Base-by-base conservation (phyloP, 2,113 vertebrate genomes). In the Cyanoliseus patagonus region DNA sequence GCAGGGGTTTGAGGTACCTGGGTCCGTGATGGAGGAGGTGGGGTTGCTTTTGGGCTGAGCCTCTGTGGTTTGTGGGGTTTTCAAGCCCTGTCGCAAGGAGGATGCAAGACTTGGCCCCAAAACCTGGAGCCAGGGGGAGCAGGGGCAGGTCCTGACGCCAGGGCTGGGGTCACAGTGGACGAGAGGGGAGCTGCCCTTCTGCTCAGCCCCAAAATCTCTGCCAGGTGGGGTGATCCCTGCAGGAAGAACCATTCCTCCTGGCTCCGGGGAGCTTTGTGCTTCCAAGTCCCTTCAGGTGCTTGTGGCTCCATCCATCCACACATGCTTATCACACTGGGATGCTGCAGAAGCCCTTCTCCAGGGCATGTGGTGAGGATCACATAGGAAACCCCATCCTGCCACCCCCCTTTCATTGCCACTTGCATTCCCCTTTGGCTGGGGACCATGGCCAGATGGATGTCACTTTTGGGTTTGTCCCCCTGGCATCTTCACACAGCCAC, bases 61-160 rank as follows among this genome's bases (percentile, higher is more conserved):
- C 0, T 1, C 37, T 1, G 0, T 1, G 1, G 17, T 61, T 7
- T 16, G 49, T 24, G 63, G 1, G 19, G 8, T 63, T 9, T 55
- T 72, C 27, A 3, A 25, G 31, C 13, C 47, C 31, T 1, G 0
- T 6, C 25, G 37, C 0, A 1, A 64, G 68, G 27, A 46, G 37
- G 33, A 28, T 51, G 67, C 18, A 17, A 10, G 44, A 33, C 13
- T 83, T 1, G 0, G n/a, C 11, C 24, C 16, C 13, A 7, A 35
- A 74, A 42, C 33, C 42, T 47, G 41, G 35, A 88, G 66, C 61
- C 2, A 1, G 39, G 23, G 24, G 77, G 7, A 28, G 6, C 1
- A 0, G 7, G 25, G 30, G 11, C 12, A 64, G 35, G 19, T 72
- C 51, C 77, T 7, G 3, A 49, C 68, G 67, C 19, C 2, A 13